phyloP scores from a whole-genome alignment of 2,113 vertebrate genomes.

The Ceyx melanurus region DNA sequence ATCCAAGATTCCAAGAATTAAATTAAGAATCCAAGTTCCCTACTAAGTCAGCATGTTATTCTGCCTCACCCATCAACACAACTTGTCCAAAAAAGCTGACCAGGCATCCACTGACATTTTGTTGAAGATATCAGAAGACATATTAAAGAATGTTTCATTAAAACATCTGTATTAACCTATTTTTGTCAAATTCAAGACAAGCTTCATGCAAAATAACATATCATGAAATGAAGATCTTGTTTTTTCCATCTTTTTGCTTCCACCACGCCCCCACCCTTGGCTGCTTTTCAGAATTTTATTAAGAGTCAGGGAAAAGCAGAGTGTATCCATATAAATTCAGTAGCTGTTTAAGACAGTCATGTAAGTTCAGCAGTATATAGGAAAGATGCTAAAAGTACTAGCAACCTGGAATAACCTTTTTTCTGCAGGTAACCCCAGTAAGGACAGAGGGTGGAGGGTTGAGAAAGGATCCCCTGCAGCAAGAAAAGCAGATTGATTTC shows the following conservation, averaged over 20 bases:
- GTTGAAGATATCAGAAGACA: neutral
- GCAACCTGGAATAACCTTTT: neutral
- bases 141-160: neutral
- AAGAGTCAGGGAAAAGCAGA: neutral
- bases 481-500: neutral
- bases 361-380: neutral
- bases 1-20: neutral
- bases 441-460: neutral
- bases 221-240: neutral
- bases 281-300: neutral
- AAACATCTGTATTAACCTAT: neutral
- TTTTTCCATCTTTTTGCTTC: neutral
- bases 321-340: neutral
- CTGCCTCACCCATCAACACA: neutral
- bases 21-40: neutral
- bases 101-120: neutral
- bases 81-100: neutral
- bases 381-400: neutral
- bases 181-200: neutral
- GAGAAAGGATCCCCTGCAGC: neutral
- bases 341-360: neutral
- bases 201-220: neutral
- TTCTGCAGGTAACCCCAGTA: neutral
- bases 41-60: neutral
- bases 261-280: accelerated